These are phyloP conservation scores for Trichacis sp. DNA, from an alignment of 2,888 invertebrate genomes.

Conservation along the genomic window DNA sequence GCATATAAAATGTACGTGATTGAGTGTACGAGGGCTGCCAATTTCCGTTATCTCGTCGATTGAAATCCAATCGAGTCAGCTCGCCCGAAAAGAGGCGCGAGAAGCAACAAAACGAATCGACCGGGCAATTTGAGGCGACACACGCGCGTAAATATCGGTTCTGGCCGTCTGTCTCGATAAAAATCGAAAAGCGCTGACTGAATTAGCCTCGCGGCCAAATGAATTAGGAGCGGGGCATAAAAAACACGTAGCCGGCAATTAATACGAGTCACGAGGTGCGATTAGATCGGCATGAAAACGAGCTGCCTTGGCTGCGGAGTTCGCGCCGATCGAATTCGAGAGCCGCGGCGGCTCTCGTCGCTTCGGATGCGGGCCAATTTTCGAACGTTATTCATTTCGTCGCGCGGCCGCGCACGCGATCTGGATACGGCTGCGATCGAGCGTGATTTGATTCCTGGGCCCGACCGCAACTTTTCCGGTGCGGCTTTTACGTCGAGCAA, in stretches of 20 bases:
- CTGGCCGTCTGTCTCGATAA: constrained; percentile 61
- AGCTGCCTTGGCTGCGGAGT: too few species aligned
- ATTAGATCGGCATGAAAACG: constrained; percentile 38
- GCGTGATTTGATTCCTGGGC: constrained; percentile 60
- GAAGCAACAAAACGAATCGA: too few species aligned
- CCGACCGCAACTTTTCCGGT: constrained; percentile 33
- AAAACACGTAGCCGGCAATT: constrained; percentile 35
- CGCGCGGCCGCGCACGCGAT: constrained; percentile 35
- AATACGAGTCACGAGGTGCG: constrained; percentile 35
- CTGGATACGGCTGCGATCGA: constrained; percentile 40
- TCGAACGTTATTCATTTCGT: too few species aligned
- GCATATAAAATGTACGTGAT: not conserved
- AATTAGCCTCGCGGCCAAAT: constrained; percentile 41
- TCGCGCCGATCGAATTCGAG: too few species aligned
- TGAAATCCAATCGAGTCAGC: not conserved
- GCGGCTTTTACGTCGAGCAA: constrained; percentile 32
- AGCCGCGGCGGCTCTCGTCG: too few species aligned
- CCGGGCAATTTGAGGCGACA: too few species aligned
- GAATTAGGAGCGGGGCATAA: constrained; percentile 24
- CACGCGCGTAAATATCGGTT: constrained; percentile 64
- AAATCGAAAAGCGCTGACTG: constrained; percentile 57
- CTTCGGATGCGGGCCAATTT: too few species aligned
- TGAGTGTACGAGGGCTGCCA: not conserved
- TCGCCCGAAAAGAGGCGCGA: not conserved
- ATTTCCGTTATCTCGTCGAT: constrained; percentile 1